Evolutionary conservation across 2,888 invertebrate genomes (phyloP).

Genomic region (Danaus chrysippus): DNA sequence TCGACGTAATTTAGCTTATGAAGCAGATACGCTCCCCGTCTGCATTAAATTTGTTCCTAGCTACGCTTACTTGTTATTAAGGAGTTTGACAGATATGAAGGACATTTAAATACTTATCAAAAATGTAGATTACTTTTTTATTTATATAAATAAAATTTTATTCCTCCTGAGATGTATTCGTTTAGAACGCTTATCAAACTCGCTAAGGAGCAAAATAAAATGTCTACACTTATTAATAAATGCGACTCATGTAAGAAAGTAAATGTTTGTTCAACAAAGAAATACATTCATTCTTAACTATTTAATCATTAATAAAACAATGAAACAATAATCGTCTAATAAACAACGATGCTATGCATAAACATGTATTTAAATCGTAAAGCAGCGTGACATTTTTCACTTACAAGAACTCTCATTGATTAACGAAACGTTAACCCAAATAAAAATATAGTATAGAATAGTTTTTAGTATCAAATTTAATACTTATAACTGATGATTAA

Average conservation of each 20-base stretch:
- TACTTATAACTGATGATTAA: too few species aligned
- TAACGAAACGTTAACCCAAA: neutral
- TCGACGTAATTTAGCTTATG: conserved; percentile 1
- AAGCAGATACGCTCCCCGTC: neutral
- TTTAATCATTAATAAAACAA: neutral
- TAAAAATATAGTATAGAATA: too few species aligned
- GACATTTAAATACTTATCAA: too few species aligned
- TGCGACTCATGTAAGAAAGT: neutral
- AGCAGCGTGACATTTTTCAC: conserved; percentile 8
- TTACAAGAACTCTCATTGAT: conserved; percentile 12
- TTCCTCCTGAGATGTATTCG: too few species aligned
- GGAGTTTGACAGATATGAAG: too few species aligned
- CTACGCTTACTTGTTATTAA: too few species aligned
- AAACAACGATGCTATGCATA: conserved; percentile 1
- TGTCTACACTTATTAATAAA: neutral
- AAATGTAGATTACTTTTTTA: too few species aligned
- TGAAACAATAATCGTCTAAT: conserved; percentile 10
- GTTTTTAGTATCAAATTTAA: too few species aligned
- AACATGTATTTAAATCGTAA: conserved; percentile 8
- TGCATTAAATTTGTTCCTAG: too few species aligned
- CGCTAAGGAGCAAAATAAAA: too few species aligned
- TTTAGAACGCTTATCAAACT: too few species aligned
- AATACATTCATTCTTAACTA: neutral
- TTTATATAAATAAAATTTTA: too few species aligned
- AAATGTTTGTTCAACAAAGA: neutral